phyloP scores from a whole-genome alignment of 2,113 vertebrate species.

The Pholis gunnellus region DNA sequence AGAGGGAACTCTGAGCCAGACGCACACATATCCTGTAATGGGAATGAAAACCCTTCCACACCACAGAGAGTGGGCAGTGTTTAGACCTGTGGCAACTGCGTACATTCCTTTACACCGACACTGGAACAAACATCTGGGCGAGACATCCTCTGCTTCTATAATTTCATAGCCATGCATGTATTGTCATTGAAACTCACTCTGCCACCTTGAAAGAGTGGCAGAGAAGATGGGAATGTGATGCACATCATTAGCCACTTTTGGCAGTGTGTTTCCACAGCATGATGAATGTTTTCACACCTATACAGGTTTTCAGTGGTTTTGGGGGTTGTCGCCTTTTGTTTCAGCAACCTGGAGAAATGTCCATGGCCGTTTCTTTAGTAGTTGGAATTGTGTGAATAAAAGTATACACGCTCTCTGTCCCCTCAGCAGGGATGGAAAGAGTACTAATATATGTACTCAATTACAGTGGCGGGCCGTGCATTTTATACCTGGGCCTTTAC shows the following conservation, averaged over 20 bases:
- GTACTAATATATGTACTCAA: too few relatives aligned
- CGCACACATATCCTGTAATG: slow-evolving; percentile 58
- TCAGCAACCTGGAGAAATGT: too few relatives aligned
- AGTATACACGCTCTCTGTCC: too few relatives aligned
- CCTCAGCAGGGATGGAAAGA: too few relatives aligned
- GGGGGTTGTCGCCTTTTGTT: too few relatives aligned
- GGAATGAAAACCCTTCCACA: slow-evolving; percentile 42
- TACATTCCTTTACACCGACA: slow-evolving; percentile 43
- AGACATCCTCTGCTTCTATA: background rate
- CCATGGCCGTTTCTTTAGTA: too few relatives aligned
- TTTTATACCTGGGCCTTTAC: too few relatives aligned
- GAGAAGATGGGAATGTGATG: background rate
- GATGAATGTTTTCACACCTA: too few relatives aligned
- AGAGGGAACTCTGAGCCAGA: slow-evolving; percentile 31
- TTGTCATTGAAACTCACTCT: slow-evolving; percentile 13
- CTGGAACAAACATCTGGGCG: slow-evolving; percentile 17
- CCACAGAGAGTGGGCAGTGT: slow-evolving; percentile 59
- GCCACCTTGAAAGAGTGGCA: background rate
- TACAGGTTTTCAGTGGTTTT: too few relatives aligned
- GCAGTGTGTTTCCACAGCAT: background rate
- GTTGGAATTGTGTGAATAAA: too few relatives aligned
- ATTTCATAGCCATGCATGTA: background rate
- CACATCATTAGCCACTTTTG: background rate
- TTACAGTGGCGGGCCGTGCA: too few relatives aligned
- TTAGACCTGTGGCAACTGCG: slow-evolving; percentile 38